Evolutionary conservation across 2,797 vertebrate species (phyloP), one percentile per base, ranked within the genome.

Genomic region (Etheostoma nigrum): DNA sequence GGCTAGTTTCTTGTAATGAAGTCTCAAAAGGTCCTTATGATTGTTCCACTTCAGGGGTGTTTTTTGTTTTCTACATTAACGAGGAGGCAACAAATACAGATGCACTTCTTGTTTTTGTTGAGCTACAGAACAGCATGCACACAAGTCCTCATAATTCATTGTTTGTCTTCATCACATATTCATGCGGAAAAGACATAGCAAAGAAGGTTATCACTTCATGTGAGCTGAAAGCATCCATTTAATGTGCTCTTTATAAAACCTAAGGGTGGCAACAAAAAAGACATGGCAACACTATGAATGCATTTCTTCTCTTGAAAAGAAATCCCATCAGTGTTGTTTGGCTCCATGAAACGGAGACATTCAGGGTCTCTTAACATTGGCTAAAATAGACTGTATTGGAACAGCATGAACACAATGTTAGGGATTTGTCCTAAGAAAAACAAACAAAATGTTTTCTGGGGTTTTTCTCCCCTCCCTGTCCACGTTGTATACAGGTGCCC

Each of bases 11-110:
- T 91, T 93, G 89, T 92, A 93, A 93, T 93, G 90, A 93, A 91
- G 91, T 93, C 92, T 94, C 91, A 80, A 92, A 91, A 92, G 92
- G 91, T 93, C 89, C 76, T 83, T 83, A 87, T 90, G 84, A 82
- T 89, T 91, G 87, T 91, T 87, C 82, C 83, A 85, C 84, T 91
- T 89, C 83, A 83, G 88, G 83, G 87, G 81, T 91, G 84, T 86
- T 91, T 90, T 90, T 90, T 91, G 90, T 92, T 92, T 86, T 87
- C 79, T 88, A 79, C 89, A 89, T 86, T 78, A 86, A 74, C 4
- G 49, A 36, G 40, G 69, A 88, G 55, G 53, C 71, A 87, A 92
- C 87, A 92, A 88, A 89, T 78, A 85, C 83, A 91, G 74, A 88
- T 76, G 77, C 74, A 79, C 76, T 71, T 72, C 18, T 63, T 81